These are phyloP conservation scores for Chalcis sispes DNA, from an alignment of 2,888 invertebrate species.

Conservation along the genomic window DNA sequence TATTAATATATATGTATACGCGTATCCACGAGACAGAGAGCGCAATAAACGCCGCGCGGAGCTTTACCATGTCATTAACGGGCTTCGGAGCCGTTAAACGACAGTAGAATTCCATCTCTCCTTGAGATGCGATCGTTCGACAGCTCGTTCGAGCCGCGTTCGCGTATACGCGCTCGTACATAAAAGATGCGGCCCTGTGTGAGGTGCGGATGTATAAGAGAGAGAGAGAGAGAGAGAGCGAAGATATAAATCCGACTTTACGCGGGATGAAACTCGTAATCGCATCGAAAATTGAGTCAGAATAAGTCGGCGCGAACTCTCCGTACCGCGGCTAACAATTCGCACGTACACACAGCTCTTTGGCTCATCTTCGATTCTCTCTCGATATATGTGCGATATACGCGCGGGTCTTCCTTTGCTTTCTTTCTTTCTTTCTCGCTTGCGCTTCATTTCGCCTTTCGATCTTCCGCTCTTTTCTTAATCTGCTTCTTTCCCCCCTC, in stretches of 20 bases:
- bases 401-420: neutral
- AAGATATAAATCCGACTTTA: conserved; percentile 31
- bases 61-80: conserved; percentile 51
- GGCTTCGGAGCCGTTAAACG: conserved; percentile 34
- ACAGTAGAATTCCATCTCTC: conserved; percentile 48
- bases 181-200: no score
- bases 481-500: conserved; percentile 18
- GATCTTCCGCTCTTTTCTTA: conserved; percentile 16
- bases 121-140: conserved; percentile 19
- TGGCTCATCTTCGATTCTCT: conserved; percentile 44
- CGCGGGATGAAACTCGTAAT: conserved; percentile 30
- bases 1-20: conserved; percentile 2
- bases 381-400: conserved; percentile 3
- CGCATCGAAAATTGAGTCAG: conserved; percentile 49
- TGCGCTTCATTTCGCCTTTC: conserved; percentile 21
- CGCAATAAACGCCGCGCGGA: conserved; percentile 43
- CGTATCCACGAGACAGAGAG: neutral
- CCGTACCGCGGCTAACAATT: conserved; percentile 34
- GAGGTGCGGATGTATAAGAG: no score
- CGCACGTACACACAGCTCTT: conserved; percentile 23
- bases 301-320: no score
- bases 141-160: neutral
- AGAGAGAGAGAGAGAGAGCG: neutral
- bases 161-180: neutral
- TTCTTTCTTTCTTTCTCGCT: neutral